phyloP scores from a whole-genome alignment of 2,888 invertebrate genomes.

The Drosophila nr. perissopoda region DNA sequence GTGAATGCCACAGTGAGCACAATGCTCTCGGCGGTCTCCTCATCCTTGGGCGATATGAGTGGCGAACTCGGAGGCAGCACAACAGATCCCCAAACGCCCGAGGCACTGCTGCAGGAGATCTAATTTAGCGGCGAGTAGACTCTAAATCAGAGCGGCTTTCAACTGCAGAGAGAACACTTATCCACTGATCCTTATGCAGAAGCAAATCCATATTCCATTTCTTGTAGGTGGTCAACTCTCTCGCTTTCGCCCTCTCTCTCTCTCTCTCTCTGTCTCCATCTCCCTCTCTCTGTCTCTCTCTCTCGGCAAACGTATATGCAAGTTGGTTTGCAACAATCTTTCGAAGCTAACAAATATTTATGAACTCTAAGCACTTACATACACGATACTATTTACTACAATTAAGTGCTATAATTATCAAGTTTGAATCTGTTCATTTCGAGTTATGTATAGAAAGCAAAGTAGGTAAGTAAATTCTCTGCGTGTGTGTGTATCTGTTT shows the following conservation, averaged over 20 bases:
- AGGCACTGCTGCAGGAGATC: constrained; percentile 76
- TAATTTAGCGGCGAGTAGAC: constrained; percentile 39
- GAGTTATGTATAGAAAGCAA: constrained; percentile 36
- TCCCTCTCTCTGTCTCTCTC: not conserved
- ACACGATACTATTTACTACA: constrained; percentile 48
- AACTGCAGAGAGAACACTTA: not conserved
- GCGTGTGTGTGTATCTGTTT: constrained; percentile 16
- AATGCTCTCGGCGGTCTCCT: constrained; percentile 72
- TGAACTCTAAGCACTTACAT: constrained; percentile 15
- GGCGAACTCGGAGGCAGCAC: constrained; percentile 72
- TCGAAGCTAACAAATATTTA: constrained; percentile 25
- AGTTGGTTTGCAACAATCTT: constrained; percentile 1
- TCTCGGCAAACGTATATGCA: not conserved
- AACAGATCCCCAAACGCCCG: constrained; percentile 81
- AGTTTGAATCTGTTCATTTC: constrained; percentile 54
- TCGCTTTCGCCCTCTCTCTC: not conserved
- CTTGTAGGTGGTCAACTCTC: not conserved
- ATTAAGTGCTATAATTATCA: constrained; percentile 60
- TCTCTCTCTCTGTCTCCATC: not conserved
- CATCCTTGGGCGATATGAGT: constrained; percentile 66
- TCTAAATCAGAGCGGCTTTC: not conserved
- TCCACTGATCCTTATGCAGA: not conserved
- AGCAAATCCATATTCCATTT: not conserved
- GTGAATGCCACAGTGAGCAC: constrained; percentile 78
- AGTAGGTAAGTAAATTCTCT: constrained; percentile 39